Conservation (phyloP, 2,888 invertebrate genomes). For the Ochropleura leucogaster region DNA sequence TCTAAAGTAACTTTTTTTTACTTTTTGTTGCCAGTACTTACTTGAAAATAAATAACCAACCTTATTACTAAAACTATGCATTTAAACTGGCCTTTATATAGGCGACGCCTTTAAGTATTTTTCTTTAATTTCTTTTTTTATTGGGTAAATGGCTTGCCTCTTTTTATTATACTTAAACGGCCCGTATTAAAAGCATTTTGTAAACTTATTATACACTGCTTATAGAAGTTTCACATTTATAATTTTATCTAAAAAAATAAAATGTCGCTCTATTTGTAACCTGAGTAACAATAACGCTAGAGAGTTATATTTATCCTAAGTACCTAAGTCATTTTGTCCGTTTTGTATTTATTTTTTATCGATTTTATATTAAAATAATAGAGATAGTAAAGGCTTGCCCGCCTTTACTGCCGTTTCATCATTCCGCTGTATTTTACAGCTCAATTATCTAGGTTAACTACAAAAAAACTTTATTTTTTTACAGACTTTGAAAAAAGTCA, state of each 20-base stretch:
- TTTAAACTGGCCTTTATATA: background rate
- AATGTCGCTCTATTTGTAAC: background rate
- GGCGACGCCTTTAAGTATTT: background rate
- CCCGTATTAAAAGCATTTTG: no score
- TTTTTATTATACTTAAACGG: background rate
- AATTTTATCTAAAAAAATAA: no score
- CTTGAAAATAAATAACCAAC: background rate
- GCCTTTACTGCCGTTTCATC: no score
- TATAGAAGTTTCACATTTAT: background rate
- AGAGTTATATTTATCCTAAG: background rate
- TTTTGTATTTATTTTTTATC: no score
- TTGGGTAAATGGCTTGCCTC: background rate
- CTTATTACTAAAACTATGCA: conserved; percentile 3
- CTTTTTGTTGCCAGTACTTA: background rate
- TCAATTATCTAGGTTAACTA: no score
- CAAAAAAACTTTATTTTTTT: no score
- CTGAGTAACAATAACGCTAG: background rate
- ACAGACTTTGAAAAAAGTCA: no score
- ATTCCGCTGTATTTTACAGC: no score
- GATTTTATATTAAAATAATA: no score
- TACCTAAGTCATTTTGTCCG: no score
- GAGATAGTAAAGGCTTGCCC: no score
- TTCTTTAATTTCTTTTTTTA: background rate
- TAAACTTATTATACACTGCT: background rate
- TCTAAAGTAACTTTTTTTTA: background rate